Base-by-base conservation (phyloP, 92 coral and sea anemone species). In the Epizoanthus ramosus region DNA sequence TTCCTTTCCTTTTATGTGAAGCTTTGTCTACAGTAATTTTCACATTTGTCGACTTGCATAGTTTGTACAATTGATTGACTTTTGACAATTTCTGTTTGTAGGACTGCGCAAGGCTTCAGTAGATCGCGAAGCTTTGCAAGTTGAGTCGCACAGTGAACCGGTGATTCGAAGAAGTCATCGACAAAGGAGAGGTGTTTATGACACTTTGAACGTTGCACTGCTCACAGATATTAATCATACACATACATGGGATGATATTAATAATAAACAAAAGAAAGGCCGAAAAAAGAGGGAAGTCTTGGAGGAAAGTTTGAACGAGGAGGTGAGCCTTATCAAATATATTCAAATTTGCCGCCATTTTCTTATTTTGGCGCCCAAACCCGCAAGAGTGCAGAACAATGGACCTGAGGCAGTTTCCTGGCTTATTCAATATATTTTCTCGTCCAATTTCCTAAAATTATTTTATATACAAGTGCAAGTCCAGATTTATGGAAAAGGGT, bases 311-410 rank as follows among this genome's bases (percentile, higher is more conserved):
- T 80, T 88, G 28, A 84, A 86, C 10, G 97, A 86, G 14, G 92
- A 91, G 97, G 98, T 95, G 70, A 58, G 84, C 63, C 74, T 79
- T 67, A 39, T 12, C 61, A 43, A 31, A 45, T 68, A 21, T 31
- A 63, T 95, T 95, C 92, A 93, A 95, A 95, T 93, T 95, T 95
- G 92, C 96, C 98, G 98, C 98, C 98, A 90, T 90, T 89, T 89
- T 92, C 53, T 24, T 67, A 15, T 39, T 68, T 89, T 87, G 94
- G 89, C 94, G 93, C 92, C 88, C 88, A 59, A 74, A 28, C 31
- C 31, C 31, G 31, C 2, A 28, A 28, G 31, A 72, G 72, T 16
- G 28, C 71, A 58, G 28, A 61, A 41, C 52, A 22, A 57, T 31
- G 37, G 45, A 68, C 58, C 31, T 39, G 70, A 71, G 25, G 6